Evolutionary conservation across 1,140 invertebrate species (phyloP).

Genomic region (Drosophila tropicalis): DNA sequence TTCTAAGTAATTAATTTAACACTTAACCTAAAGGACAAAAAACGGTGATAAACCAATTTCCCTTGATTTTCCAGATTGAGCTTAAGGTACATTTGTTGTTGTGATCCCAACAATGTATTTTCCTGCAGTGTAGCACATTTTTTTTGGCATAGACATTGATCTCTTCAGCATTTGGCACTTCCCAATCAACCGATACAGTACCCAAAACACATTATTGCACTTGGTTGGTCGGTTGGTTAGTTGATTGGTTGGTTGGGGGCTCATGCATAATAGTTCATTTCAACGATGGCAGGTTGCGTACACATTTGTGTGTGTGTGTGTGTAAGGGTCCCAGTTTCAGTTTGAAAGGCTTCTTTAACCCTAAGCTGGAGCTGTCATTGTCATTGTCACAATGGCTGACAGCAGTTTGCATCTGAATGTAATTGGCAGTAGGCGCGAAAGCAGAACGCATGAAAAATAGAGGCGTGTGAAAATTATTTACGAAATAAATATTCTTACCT

Average conservation of each 20-base stretch:
- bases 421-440: slow-evolving; percentile 63
- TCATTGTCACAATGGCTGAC: slow-evolving; percentile 53
- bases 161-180: slow-evolving; percentile 18
- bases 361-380: slow-evolving; percentile 57
- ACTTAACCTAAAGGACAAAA: no score
- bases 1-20: no score
- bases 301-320: no score
- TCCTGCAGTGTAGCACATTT: slow-evolving; percentile 2
- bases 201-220: slow-evolving; percentile 10
- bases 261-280: slow-evolving; percentile 23
- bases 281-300: slow-evolving; percentile 26
- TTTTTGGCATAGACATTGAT: slow-evolving; percentile 21
- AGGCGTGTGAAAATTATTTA: slow-evolving; percentile 62
- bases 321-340: neutral
- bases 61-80: no score
- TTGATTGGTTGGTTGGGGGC: neutral
- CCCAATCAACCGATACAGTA: slow-evolving; percentile 28
- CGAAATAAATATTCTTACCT: neutral
- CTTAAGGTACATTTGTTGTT: neutral
- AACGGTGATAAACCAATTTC: no score
- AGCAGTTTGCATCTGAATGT: slow-evolving; percentile 51
- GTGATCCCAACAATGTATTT: neutral
- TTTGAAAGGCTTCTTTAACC: slow-evolving; percentile 33
- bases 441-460: slow-evolving; percentile 60
- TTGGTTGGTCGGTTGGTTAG: no score